Base-by-base conservation (phyloP, 1,140 invertebrate genomes). In the Cydia fagiglandana region DNA sequence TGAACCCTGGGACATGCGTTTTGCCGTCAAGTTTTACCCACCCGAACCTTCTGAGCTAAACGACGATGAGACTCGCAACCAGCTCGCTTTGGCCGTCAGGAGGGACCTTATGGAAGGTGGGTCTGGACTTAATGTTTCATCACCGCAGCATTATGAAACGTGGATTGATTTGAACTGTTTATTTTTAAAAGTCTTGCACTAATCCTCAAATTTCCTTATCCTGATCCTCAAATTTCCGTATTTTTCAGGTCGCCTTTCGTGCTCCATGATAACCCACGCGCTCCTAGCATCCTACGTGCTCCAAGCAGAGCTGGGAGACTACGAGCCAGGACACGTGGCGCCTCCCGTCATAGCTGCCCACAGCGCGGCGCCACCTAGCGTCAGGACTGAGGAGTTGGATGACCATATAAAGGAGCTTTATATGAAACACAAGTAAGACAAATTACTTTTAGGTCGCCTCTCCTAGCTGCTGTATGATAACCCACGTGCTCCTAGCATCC, bases 1-100 rank as follows among this genome's bases (percentile, higher is more conserved):
- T 86, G 97, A 98, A 81, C 97, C 98, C 15, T 99, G 98, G 98
- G 96, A 97, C 78, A 97, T 99, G 84, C 95, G 95, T 83, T 99
- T 99, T 86, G 96, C 98, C 90, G 98, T 99, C 1, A 99, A 99
- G 93, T 99, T 99, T 93, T 99, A 99, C 93, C 98, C 99, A 4
- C 98, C 98, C 45, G 98, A 99, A 91, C 99, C 99, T 3, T 95
- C 97, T 12, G 96, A 97, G 88, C 93, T 99, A 38, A 96, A 97
- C 84, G 99, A 99, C 92, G 98, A 99, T 87, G 96, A 99, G 66
- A 99, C 99, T 4, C 95, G 98, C 81, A 99, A 99, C 93, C 97
- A 99, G 80, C 93, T 99, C 15, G 98, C 97, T 90, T 94, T 99
- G 75, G 99, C 99, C 93, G 96, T 99, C 66, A 95, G 98, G 85